phyloP scores from a whole-genome alignment of 2,797 vertebrate genomes.

The Amphiprion clarkii region DNA sequence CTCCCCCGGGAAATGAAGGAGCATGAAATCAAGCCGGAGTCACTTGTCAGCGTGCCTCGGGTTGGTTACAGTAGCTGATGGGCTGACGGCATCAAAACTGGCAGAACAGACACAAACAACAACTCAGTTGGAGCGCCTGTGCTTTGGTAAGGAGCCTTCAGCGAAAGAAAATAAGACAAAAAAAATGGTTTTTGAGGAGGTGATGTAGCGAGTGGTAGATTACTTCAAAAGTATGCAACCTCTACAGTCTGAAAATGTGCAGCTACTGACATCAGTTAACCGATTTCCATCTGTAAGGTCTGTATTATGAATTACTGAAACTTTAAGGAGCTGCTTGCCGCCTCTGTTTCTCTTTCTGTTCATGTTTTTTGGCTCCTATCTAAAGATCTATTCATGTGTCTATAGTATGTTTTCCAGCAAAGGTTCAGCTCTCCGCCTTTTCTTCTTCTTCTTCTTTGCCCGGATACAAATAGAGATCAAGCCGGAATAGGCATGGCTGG shows the following conservation, averaged over 20 bases:
- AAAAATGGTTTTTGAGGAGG: conserved; percentile 9
- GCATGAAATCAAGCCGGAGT: conserved; percentile 42
- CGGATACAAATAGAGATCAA: conserved; percentile 66
- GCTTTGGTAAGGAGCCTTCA: conserved; percentile 10
- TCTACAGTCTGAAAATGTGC: not conserved
- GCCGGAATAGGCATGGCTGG: conserved; percentile 41
- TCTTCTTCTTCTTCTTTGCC: conserved; percentile 8
- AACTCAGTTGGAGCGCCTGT: conserved; percentile 9
- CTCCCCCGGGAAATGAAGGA: conserved; percentile 33
- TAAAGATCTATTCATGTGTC: conserved; percentile 26
- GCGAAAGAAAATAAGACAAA: not conserved
- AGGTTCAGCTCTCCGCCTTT: conserved; percentile 3
- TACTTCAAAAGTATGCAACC: conserved; percentile 4
- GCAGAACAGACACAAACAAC: conserved; percentile 31
- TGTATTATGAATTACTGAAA: conserved; percentile 1
- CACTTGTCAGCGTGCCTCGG: conserved; percentile 30
- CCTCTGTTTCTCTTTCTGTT: conserved; percentile 7
- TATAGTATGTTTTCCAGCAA: conserved; percentile 13
- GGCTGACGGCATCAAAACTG: conserved; percentile 42
- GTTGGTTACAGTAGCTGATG: conserved; percentile 38
- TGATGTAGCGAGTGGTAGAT: conserved; percentile 4
- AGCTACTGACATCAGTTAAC: not conserved
- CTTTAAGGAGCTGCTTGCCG: conserved; percentile 6
- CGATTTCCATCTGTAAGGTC: conserved; percentile 2
- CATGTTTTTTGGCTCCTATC: conserved; percentile 21